phyloP scores from a whole-genome alignment of 1,140 invertebrate genomes.

The Bombus sylvicola region DNA sequence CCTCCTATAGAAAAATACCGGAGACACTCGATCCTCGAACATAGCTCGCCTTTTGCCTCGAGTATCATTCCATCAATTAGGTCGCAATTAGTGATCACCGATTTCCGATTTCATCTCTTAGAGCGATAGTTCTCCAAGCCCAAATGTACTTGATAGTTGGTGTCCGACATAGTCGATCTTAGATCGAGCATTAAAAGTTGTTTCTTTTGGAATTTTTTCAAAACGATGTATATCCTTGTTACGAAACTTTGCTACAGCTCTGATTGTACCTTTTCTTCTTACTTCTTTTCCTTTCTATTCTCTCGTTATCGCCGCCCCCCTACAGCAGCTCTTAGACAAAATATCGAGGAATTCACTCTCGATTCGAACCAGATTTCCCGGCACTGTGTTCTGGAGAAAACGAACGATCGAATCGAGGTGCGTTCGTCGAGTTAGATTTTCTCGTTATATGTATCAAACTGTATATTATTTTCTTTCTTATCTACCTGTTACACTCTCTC shows the following conservation, averaged over 20 bases:
- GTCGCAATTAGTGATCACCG: conserved; percentile 25
- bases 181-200: conserved; percentile 46
- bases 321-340: conserved; percentile 2
- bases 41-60: conserved; percentile 82
- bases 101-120: conserved; percentile 18
- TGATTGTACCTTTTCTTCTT: background rate
- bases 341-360: background rate
- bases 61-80: conserved; percentile 44
- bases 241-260: conserved; percentile 3
- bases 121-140: conserved; percentile 22
- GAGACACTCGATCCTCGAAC: conserved; percentile 57
- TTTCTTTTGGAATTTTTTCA: conserved; percentile 16
- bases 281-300: background rate
- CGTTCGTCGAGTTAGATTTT: conserved; percentile 35
- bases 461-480: background rate
- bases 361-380: background rate
- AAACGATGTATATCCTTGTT: background rate
- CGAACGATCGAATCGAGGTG: background rate
- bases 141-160: background rate
- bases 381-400: too few relatives aligned
- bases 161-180: conserved; percentile 40
- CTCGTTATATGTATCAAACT: background rate
- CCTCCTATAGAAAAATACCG: conserved; percentile 56
- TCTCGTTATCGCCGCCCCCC: background rate
- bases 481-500: background rate